These are phyloP conservation scores for Ranitomeya variabilis DNA, from an alignment of 2,113 vertebrate species.

Conservation along the genomic window DNA sequence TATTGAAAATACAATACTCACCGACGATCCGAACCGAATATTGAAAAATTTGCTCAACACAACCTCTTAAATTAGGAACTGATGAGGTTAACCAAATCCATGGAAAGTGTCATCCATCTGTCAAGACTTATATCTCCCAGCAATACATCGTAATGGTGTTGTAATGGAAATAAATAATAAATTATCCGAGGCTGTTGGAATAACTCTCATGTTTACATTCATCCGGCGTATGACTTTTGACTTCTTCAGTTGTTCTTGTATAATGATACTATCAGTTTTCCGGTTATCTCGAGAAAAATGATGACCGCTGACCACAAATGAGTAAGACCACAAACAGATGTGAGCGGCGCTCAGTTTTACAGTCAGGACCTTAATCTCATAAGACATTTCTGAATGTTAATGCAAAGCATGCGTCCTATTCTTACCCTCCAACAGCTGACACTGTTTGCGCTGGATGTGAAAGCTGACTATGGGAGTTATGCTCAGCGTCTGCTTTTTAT, in stretches of 20 bases:
- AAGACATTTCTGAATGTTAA: constrained; percentile 45
- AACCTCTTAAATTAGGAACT: neutral
- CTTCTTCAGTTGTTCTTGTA: constrained; percentile 20
- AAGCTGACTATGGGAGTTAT: constrained; percentile 34
- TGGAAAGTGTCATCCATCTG: neutral
- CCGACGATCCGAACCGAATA: too few species aligned
- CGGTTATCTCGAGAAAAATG: constrained; percentile 31
- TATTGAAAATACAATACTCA: too few species aligned
- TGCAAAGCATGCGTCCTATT: constrained; percentile 28
- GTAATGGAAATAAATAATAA: constrained; percentile 30
- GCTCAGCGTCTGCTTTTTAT: constrained; percentile 6
- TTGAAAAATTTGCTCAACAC: too few species aligned
- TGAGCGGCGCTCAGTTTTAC: constrained; percentile 12
- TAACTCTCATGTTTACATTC: neutral
- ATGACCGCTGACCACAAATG: constrained; percentile 39
- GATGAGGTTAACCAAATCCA: neutral
- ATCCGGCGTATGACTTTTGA: constrained; percentile 4
- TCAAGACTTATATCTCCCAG: neutral
- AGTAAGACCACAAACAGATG: constrained; percentile 38
- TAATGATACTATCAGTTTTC: constrained; percentile 5
- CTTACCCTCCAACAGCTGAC: constrained; percentile 24
- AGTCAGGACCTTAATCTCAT: constrained; percentile 32
- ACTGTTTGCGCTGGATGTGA: constrained; percentile 34
- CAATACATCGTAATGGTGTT: neutral
- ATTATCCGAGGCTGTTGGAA: neutral